A percentile compares a stretch with the other conserved stretches of the same genome.
phyloP scores from a whole-genome alignment of 2,888 invertebrate species.

The Blastobasis adustella region DNA sequence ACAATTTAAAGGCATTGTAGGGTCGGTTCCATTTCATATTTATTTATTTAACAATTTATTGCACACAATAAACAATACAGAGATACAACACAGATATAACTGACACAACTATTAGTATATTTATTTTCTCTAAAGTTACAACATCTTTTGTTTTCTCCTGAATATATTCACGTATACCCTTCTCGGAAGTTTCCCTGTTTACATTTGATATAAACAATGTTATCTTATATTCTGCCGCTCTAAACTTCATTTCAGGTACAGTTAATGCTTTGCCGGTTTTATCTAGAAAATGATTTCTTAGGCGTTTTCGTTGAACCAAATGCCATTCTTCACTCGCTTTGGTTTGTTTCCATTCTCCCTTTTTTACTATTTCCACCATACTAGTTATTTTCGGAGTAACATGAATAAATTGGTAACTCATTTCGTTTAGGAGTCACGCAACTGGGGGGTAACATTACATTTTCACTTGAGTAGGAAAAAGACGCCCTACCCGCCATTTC shows the following conservation, averaged over 20 bases:
- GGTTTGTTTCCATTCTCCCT: neutral
- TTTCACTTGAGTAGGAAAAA: no score
- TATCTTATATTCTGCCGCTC: neutral
- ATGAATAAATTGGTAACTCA: no score
- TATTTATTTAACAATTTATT: no score
- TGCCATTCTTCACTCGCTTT: neutral
- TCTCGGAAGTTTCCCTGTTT: neutral
- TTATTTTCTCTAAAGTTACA: neutral
- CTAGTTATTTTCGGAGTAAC: no score
- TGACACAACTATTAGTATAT: no score
- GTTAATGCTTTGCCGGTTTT: neutral
- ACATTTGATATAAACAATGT: neutral
- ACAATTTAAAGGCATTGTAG: neutral
- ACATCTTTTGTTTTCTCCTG: neutral
- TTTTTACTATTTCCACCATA: no score
- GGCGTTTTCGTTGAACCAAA: neutral
- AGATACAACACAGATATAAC: no score
- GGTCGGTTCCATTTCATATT: neutral
- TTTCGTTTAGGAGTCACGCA: no score
- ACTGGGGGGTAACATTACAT: no score
- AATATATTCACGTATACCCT: neutral
- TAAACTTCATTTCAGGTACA: neutral
- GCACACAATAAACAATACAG: no score
- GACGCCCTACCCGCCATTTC: no score
- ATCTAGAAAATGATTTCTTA: neutral